A percentile compares a stretch with the other conserved stretches of the same genome.
phyloP scores from a whole-genome alignment of 2,888 invertebrate genomes.

The Masnerella sp. region DNA sequence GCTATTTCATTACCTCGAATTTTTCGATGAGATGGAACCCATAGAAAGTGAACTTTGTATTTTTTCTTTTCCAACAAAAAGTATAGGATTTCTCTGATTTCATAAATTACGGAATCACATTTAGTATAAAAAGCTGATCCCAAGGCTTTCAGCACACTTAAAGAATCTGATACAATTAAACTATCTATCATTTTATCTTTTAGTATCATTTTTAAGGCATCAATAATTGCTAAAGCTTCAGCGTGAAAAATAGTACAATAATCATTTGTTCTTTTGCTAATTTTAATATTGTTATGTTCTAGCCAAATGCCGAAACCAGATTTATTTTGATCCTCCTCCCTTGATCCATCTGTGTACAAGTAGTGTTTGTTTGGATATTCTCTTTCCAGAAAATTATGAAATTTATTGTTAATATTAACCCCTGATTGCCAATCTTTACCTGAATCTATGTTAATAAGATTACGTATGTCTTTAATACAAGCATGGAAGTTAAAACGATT shows the following conservation, averaged over 20 bases:
- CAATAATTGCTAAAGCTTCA: background rate
- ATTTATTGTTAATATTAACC: no score
- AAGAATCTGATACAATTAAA: background rate
- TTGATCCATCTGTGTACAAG: background rate
- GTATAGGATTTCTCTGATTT: background rate
- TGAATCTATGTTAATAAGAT: no score
- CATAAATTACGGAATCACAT: background rate
- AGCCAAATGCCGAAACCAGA: no score
- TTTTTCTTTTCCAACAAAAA: background rate
- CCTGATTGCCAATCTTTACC: no score
- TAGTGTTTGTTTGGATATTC: no score
- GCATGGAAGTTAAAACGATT: background rate
- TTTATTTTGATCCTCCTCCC: background rate
- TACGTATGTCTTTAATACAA: background rate
- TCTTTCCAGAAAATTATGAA: no score
- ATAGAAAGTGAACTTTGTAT: background rate
- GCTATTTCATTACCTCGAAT: constrained; percentile 5
- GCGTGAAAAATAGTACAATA: background rate
- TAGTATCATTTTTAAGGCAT: background rate
- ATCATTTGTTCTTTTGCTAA: background rate
- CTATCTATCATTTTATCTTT: background rate
- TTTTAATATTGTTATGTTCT: background rate
- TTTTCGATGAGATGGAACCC: background rate
- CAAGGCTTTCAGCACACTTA: background rate
- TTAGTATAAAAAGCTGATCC: background rate